Base-by-base conservation (phyloP, 2,113 vertebrate species). In the Ophiodon elongatus region DNA sequence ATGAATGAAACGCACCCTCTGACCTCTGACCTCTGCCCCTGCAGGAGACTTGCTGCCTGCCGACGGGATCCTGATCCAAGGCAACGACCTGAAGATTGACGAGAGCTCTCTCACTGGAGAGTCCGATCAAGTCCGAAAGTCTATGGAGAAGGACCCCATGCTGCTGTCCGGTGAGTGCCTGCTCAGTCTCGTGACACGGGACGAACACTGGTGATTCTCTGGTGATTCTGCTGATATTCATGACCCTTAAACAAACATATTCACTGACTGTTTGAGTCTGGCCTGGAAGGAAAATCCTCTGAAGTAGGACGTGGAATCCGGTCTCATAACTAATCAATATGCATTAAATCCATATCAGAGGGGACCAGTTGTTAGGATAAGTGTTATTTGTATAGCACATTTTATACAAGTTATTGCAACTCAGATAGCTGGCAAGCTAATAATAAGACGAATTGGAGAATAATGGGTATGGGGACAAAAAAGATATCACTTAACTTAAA, bases 41-140 rank as follows among this genome's bases (percentile, higher is more conserved):
- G 80, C 83, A 99, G 98, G 98, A 73, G 98, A 99, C 93, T 95
- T 99, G 71, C 94, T 99, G 80, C 98, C 98, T 5, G 94, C 98
- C 0, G 98, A 99, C 0, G 98, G 98, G 6, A 93, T 99, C 87
- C 93, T 99, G 88, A 98, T 99, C 88, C 98, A 99, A 86, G 98
- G 98, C 33, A 99, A 99, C 3, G 98, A 99, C 91, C 94, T 99
- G 90, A 99, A 99, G 92, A 99, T 99, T 19, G 98, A 99, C 0
- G 98, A 99, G 94, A 99, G 98, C 90, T 97, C 98, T 0, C 95
- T 99, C 91, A 99, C 98, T 0, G 98, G 98, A 70, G 98, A 99
- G 85, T 99, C 97, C 0, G 98, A 99, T 89, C 98, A 98, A 5
- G 98, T 99, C 76, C 97, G 96, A 89, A 99, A 99, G 84, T 97